phyloP scores from a whole-genome alignment of 2,888 invertebrate genomes.

The Xestoiulus laeticollis region DNA sequence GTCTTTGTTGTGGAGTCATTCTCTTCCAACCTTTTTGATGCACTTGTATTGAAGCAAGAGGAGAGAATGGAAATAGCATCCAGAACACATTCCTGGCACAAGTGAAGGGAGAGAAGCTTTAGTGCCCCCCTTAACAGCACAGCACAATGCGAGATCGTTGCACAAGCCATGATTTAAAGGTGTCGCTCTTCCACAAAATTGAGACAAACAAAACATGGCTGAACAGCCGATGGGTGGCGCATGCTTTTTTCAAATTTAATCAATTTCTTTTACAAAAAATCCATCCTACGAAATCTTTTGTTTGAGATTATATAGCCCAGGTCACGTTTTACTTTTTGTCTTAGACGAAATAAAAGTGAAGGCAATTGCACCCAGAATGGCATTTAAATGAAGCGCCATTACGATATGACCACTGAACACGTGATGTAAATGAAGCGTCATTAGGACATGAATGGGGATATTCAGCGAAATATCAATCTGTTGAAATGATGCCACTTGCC shows the following conservation, averaged over 20 bases:
- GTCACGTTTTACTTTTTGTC: no score
- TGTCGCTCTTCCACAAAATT: background rate
- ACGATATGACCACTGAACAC: no score
- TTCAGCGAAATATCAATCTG: no score
- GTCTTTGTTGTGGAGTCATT: conserved; percentile 22
- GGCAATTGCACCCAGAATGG: no score
- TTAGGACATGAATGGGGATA: no score
- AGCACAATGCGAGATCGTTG: background rate
- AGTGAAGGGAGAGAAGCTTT: background rate
- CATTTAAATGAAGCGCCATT: no score
- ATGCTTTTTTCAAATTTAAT: background rate
- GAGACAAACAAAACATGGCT: background rate
- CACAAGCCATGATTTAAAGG: background rate
- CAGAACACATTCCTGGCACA: background rate
- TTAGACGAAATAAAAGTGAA: no score
- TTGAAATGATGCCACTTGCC: no score
- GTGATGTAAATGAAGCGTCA: no score
- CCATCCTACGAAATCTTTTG: no score
- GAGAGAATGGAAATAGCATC: conserved; percentile 34
- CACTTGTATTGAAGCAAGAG: background rate
- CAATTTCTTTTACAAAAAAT: background rate
- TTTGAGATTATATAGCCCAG: no score
- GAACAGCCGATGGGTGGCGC: background rate
- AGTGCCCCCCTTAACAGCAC: background rate
- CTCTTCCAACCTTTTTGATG: background rate